Percentiles rank a stretch among this genome's conserved stretches.
Conservation (phyloP, 2,888 invertebrate genomes). For the Diarsia dahlii region DNA sequence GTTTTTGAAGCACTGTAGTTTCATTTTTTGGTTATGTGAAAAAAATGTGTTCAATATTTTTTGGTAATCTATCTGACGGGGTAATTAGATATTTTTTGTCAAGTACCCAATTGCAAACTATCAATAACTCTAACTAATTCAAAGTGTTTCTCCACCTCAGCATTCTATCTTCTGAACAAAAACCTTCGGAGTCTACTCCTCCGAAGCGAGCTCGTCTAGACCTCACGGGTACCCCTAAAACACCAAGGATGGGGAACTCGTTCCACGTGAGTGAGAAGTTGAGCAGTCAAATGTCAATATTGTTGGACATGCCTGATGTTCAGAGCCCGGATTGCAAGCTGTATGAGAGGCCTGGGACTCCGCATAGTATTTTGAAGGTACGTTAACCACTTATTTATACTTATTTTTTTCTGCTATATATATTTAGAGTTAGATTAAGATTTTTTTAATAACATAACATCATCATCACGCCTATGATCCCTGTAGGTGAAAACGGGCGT, state of each 20-base stretch:
- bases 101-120: not conserved
- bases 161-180: conserved; percentile 70
- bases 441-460: no score
- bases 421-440: no score
- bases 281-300: conserved; percentile 77
- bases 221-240: conserved; percentile 70
- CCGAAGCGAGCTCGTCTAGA: conserved; percentile 81
- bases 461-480: no score
- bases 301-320: conserved; percentile 91
- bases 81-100: no score
- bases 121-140: not conserved
- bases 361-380: conserved; percentile 93
- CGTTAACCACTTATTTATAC: no score
- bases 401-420: no score
- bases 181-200: conserved; percentile 74
- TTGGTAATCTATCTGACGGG: no score
- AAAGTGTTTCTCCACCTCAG: conserved; percentile 63
- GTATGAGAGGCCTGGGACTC: conserved; percentile 84
- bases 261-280: conserved; percentile 70
- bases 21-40: no score
- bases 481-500: no score
- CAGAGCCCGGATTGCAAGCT: conserved; percentile 73
- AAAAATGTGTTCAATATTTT: no score
- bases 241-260: conserved; percentile 68
- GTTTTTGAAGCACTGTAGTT: no score